Evolutionary conservation across 37 sponge, comb jelly and placozoan species (phyloP).

Genomic region (Hexactinellida sp.): DNA sequence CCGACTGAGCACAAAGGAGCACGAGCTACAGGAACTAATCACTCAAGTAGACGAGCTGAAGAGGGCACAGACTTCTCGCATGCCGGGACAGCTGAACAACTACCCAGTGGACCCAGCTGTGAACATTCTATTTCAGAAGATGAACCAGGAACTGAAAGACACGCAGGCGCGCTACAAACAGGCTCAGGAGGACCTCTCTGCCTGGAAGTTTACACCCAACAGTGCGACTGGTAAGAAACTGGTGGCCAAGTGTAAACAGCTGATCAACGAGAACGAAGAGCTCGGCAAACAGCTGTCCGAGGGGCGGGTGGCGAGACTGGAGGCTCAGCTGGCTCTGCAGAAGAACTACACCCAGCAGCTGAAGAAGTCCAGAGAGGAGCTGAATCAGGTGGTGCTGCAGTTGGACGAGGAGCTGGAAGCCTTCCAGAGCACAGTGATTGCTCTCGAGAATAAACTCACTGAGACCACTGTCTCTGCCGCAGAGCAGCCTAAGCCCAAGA

Average conservation of each 20-base stretch:
- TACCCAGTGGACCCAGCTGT: conserved; percentile 77
- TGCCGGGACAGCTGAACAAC: conserved; percentile 48
- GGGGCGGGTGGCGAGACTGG: conserved; percentile 69
- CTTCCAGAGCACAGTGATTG: neutral
- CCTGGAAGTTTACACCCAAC: conserved; percentile 95
- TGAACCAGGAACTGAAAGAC: conserved; percentile 64
- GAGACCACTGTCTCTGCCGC: neutral
- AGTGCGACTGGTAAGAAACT: conserved; percentile 87
- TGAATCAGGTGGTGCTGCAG: neutral
- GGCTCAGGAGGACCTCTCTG: conserved; percentile 89
- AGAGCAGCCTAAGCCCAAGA: neutral
- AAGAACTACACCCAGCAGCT: conserved; percentile 68
- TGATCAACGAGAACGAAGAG: conserved; percentile 85
- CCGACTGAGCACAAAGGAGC: conserved; percentile 83
- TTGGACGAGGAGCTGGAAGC: neutral
- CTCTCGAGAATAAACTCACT: neutral
- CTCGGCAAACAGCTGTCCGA: conserved; percentile 92
- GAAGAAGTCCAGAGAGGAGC: conserved; percentile 19
- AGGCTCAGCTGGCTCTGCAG: conserved; percentile 80
- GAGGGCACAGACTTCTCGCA: conserved; percentile 44
- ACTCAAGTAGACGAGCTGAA: conserved; percentile 85
- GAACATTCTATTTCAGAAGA: conserved; percentile 68
- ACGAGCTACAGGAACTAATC: conserved; percentile 74
- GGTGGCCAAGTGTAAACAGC: conserved; percentile 73
- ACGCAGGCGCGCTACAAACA: conserved; percentile 69